phyloP scores from a whole-genome alignment of 2,888 invertebrate genomes.

The Neoaliturus tenellus region DNA sequence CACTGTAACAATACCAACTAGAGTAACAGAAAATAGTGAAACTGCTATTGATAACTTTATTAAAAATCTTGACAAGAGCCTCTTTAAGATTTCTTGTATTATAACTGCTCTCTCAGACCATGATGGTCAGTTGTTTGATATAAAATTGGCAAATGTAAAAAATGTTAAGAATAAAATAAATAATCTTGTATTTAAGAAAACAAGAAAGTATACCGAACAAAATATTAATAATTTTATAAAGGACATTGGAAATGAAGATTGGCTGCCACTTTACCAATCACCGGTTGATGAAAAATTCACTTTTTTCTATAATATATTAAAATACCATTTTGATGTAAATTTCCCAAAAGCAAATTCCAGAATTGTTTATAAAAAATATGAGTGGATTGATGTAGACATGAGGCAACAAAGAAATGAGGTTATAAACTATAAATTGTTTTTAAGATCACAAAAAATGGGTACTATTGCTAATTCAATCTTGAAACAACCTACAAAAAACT shows the following conservation, averaged over 20 bases:
- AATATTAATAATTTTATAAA: background rate
- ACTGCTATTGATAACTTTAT: background rate
- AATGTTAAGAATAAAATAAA: background rate
- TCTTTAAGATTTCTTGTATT: background rate
- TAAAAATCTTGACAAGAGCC: background rate
- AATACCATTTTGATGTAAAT: slow-evolving; percentile 3
- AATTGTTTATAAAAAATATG: too few relatives aligned
- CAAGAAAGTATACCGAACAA: background rate
- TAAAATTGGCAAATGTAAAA: background rate
- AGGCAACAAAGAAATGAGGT: too few relatives aligned
- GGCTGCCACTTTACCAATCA: background rate
- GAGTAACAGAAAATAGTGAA: background rate
- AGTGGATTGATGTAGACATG: too few relatives aligned
- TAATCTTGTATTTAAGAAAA: background rate
- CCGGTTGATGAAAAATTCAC: background rate
- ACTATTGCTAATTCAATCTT: too few relatives aligned
- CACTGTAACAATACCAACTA: background rate
- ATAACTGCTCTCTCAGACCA: background rate
- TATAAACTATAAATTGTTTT: too few relatives aligned
- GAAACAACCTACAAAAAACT: background rate
- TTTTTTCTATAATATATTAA: background rate
- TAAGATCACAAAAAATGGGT: too few relatives aligned
- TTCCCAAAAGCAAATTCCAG: background rate
- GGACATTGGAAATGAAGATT: background rate
- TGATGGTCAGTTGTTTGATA: background rate